Conservation (phyloP, 2,797 vertebrate species). For the Schizothorax lantsangensis region DNA sequence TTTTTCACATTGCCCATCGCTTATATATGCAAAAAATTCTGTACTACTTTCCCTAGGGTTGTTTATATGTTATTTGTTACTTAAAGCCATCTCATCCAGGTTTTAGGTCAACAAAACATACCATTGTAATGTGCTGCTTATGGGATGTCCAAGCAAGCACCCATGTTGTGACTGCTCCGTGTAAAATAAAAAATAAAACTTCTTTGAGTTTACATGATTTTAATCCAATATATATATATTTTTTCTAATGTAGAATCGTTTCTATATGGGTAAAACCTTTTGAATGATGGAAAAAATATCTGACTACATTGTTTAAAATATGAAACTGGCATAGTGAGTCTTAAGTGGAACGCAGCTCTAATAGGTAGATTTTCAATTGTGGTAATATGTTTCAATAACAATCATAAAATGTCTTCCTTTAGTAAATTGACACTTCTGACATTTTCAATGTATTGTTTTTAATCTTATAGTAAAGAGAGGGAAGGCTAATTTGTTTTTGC, state of each 20-base stretch:
- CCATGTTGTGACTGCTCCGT: not conserved
- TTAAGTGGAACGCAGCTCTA: not conserved
- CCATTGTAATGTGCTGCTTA: not conserved
- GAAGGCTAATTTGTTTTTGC: not conserved
- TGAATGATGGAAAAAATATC: too few relatives aligned
- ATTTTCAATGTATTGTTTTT: not conserved
- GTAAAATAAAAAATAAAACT: not conserved
- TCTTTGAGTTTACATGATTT: not conserved
- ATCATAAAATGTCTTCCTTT: not conserved
- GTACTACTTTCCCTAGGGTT: not conserved
- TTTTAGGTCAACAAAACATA: not conserved
- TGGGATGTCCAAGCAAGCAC: not conserved
- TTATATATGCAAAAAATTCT: not conserved
- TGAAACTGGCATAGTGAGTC: not conserved
- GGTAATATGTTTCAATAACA: not conserved
- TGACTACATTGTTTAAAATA: not conserved
- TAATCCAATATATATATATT: not conserved
- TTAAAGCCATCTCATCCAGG: not conserved
- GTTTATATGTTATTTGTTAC: not conserved
- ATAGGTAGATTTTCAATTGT: not conserved
- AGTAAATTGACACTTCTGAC: not conserved
- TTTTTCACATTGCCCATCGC: not conserved
- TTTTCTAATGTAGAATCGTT: not conserved
- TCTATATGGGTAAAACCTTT: not conserved
- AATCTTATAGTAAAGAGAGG: not conserved